Conservation (phyloP, 2,888 invertebrate genomes). For the Synergus japonicus region DNA sequence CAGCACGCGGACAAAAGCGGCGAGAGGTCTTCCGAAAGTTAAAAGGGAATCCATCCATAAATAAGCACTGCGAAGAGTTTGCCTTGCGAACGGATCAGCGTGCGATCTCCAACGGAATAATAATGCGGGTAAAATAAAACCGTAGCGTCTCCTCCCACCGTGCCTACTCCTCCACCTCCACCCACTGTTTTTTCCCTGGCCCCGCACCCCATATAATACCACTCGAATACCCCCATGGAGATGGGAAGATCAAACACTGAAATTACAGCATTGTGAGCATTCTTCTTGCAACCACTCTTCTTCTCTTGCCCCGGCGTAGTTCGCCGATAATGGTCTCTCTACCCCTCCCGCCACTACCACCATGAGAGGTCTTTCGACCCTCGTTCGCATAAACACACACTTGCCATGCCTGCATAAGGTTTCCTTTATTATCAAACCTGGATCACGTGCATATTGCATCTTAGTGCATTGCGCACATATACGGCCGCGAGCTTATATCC, state of each 20-base stretch:
- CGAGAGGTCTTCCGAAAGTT: slow-evolving; percentile 66
- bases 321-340: slow-evolving; percentile 61
- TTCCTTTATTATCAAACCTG: slow-evolving; percentile 70
- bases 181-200: slow-evolving; percentile 42
- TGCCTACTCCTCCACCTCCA: slow-evolving; percentile 48
- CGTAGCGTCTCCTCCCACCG: slow-evolving; percentile 53
- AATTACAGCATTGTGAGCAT: slow-evolving; percentile 76
- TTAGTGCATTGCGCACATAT: slow-evolving; percentile 16
- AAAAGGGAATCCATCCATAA: slow-evolving; percentile 77
- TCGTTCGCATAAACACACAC: slow-evolving; percentile 67
- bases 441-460: slow-evolving; percentile 74
- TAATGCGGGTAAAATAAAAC: slow-evolving; percentile 77
- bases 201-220: slow-evolving; percentile 68
- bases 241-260: slow-evolving; percentile 76
- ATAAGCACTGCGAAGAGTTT: slow-evolving; percentile 68
- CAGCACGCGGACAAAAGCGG: slow-evolving; percentile 43
- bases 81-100: slow-evolving; percentile 71
- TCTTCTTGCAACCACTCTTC: slow-evolving; percentile 64
- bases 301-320: slow-evolving; percentile 49
- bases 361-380: slow-evolving; percentile 47
- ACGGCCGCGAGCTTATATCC: slow-evolving; percentile 8
- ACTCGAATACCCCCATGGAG: slow-evolving; percentile 64
- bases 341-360: slow-evolving; percentile 23
- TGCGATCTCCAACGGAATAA: slow-evolving; percentile 77
- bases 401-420: slow-evolving; percentile 66